A percentile compares a stretch with the other conserved stretches of the same genome.
Evolutionary conservation across 2,113 vertebrate species (phyloP).

Genomic region (Empidonax traillii): DNA sequence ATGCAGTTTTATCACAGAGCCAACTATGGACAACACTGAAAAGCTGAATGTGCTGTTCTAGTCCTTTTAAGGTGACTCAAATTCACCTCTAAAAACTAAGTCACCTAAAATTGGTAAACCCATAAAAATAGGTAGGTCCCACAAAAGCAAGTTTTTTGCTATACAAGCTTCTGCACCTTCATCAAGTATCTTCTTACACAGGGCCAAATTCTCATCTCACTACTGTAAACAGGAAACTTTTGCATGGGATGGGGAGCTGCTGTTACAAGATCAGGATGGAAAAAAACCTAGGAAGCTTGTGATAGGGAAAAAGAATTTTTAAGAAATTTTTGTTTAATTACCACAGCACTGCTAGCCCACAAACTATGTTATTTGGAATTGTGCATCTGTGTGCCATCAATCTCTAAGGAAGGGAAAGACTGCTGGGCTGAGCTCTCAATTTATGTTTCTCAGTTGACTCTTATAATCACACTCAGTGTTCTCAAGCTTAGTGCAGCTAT

Average conservation of each 20-base stretch:
- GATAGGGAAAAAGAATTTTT: neutral
- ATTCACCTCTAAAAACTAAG: neutral
- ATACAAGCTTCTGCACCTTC: neutral
- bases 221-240: neutral
- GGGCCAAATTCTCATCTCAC: neutral
- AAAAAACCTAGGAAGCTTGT: neutral
- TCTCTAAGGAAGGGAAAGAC: conserved; percentile 24
- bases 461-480: conserved; percentile 11
- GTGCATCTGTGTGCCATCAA: conserved; percentile 21
- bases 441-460: conserved; percentile 52
- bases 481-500: neutral
- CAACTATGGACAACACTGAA: neutral
- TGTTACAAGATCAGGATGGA: neutral
- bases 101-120: neutral
- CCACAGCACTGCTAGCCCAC: neutral
- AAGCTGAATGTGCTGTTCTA: neutral
- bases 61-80: neutral
- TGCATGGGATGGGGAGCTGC: neutral
- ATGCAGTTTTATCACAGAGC: neutral
- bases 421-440: conserved; percentile 20
- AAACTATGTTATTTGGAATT: conserved; percentile 3
- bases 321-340: neutral
- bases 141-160: neutral
- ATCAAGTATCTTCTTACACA: neutral
- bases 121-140: neutral